Evolutionary conservation across 92 coral and sea anemone species (phyloP).

Genomic region (Actinernus sp.): DNA sequence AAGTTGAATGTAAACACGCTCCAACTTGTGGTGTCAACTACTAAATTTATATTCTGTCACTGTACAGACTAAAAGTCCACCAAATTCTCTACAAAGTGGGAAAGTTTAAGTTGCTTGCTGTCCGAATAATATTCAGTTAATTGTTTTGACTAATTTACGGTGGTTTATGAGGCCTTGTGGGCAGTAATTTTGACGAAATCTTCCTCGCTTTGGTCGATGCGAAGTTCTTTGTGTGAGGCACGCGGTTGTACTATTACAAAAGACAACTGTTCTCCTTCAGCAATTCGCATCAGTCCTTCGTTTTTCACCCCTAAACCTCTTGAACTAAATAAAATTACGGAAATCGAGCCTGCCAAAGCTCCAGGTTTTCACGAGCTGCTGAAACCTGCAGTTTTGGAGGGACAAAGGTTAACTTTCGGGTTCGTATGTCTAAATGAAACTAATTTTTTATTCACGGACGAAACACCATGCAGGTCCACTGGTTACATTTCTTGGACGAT

Average conservation of each 20-base stretch:
- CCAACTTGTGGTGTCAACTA: slow-evolving; percentile 77
- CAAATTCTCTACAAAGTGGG: too few relatives aligned
- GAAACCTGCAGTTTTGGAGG: not conserved
- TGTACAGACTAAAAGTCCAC: too few relatives aligned
- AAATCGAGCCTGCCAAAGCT: too few relatives aligned
- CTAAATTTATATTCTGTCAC: slow-evolving; percentile 75
- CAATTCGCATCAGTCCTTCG: not conserved
- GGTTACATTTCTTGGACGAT: too few relatives aligned
- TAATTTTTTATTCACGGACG: slow-evolving; percentile 34
- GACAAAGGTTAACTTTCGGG: slow-evolving; percentile 1
- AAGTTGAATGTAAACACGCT: slow-evolving; percentile 63
- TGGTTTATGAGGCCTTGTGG: not conserved
- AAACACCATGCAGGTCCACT: too few relatives aligned
- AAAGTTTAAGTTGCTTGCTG: not conserved
- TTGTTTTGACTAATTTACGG: not conserved
- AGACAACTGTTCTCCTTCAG: slow-evolving; percentile 6
- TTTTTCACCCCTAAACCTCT: too few relatives aligned
- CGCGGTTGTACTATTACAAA: slow-evolving; percentile 44
- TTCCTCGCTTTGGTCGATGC: slow-evolving; percentile 6
- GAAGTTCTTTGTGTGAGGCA: slow-evolving; percentile 37
- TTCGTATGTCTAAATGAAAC: slow-evolving; percentile 23
- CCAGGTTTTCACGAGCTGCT: too few relatives aligned
- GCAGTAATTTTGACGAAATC: not conserved
- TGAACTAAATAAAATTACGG: too few relatives aligned
- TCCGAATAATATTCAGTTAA: not conserved